Conservation (phyloP, 2,113 vertebrate species). For the Chaenogobius annularis region DNA sequence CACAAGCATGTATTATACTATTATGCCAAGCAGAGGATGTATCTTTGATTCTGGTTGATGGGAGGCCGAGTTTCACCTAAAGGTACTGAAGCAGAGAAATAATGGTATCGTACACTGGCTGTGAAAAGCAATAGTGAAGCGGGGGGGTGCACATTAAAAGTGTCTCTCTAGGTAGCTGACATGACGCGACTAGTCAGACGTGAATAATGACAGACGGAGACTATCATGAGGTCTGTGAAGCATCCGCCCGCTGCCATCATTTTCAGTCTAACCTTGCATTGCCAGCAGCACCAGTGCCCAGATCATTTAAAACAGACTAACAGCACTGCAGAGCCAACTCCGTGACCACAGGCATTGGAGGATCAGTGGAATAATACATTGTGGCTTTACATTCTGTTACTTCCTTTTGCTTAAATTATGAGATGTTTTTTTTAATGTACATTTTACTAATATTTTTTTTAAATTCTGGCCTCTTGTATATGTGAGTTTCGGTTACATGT, state of each 20-base stretch:
- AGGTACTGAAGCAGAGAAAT: constrained; percentile 97
- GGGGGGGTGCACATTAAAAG: constrained; percentile 87
- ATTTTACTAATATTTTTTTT: constrained; percentile 4
- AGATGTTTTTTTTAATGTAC: neutral
- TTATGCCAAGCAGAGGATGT: constrained; percentile 82
- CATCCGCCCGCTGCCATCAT: constrained; percentile 95
- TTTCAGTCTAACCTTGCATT: constrained; percentile 96
- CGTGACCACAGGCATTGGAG: constrained; percentile 81
- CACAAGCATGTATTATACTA: constrained; percentile 84
- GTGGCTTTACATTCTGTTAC: constrained; percentile 58
- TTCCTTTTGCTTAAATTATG: constrained; percentile 14
- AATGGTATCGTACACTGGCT: constrained; percentile 87
- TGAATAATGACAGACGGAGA: constrained; percentile 99
- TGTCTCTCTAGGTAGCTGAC: constrained; percentile 95
- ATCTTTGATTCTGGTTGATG: constrained; percentile 90
- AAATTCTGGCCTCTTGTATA: neutral
- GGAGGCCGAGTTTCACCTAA: constrained; percentile 93
- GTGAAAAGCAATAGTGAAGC: constrained; percentile 82
- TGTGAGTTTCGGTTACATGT: constrained; percentile 29
- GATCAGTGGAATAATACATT: constrained; percentile 73
- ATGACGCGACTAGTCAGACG: constrained; percentile 98
- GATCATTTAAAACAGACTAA: constrained; percentile 97
- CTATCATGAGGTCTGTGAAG: constrained; percentile 99
- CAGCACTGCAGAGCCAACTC: constrained; percentile 87
- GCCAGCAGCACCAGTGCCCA: constrained; percentile 87